phyloP scores from a whole-genome alignment of 2,797 vertebrate species.

The Aphelocoma californica region DNA sequence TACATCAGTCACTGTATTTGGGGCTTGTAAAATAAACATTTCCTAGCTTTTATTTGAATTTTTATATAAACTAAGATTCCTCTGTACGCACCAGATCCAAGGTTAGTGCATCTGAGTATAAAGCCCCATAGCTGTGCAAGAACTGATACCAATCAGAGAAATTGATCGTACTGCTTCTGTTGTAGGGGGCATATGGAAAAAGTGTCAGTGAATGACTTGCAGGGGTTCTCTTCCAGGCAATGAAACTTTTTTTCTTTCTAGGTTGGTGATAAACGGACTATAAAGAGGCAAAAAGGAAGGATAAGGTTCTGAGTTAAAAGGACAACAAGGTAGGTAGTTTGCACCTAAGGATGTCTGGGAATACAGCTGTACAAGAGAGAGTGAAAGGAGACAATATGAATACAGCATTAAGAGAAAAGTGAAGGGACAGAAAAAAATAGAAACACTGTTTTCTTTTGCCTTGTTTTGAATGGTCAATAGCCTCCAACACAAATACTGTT shows the following conservation, averaged over 20 bases:
- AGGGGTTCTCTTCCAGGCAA: not conserved
- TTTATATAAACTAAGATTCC: not conserved
- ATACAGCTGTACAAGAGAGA: not conserved
- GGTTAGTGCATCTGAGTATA: not conserved
- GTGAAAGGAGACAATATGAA: not conserved
- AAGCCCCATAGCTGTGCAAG: not conserved
- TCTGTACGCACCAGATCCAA: not conserved
- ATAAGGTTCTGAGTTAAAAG: not conserved
- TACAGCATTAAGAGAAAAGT: not conserved
- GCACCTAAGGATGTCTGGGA: not conserved
- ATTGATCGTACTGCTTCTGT: not conserved
- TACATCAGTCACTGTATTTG: not conserved
- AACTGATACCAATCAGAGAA: not conserved
- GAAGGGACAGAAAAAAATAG: not conserved
- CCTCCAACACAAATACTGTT: not conserved
- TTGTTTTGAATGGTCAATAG: not conserved
- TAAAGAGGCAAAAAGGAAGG: not conserved
- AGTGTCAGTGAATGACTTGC: not conserved
- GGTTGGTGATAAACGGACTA: not conserved
- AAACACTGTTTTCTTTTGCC: not conserved
- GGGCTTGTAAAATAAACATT: not conserved
- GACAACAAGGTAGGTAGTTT: not conserved
- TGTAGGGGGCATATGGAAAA: not conserved
- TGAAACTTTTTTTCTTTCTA: not conserved
- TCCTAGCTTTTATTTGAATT: not conserved